A percentile compares a stretch with the other conserved stretches of the same genome.
Conservation (phyloP, 1,140 invertebrate genomes). For the Drosophila pseudoobscura region DNA sequence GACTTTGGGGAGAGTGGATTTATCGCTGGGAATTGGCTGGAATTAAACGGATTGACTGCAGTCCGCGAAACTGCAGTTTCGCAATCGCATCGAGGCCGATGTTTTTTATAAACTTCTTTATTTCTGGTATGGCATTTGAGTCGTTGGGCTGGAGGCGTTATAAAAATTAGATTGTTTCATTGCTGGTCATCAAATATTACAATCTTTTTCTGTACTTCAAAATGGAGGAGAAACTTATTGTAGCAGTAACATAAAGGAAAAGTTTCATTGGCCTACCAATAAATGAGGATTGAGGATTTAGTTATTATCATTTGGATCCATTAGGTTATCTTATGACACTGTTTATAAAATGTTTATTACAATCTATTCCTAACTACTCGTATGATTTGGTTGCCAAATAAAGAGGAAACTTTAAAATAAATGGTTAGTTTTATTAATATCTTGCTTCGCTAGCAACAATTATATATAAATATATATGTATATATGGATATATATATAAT, state of each 20-base stretch:
- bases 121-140: conserved; percentile 7
- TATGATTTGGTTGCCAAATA: background rate
- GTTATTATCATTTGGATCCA: background rate
- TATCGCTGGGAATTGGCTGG: conserved; percentile 14
- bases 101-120: conserved; percentile 14
- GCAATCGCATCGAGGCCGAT: conserved; percentile 22
- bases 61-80: conserved; percentile 1
- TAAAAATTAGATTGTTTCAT: conserved; percentile 16
- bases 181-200: background rate
- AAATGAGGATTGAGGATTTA: too few species aligned
- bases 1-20: too few species aligned
- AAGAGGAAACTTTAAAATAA: background rate
- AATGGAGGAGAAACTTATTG: conserved; percentile 3
- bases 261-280: too few species aligned
- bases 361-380: background rate
- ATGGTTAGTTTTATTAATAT: background rate
- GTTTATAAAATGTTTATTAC: background rate
- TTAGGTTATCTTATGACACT: background rate
- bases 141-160: conserved; percentile 9
- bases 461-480: too few species aligned
- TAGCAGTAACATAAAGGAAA: too few species aligned
- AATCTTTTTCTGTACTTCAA: too few species aligned
- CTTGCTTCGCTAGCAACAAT: too few species aligned
- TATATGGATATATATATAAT: too few species aligned
- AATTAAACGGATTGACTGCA: conserved; percentile 12